phyloP scores from a whole-genome alignment of 2,888 invertebrate species.

The Lasioglossum marginatum region DNA sequence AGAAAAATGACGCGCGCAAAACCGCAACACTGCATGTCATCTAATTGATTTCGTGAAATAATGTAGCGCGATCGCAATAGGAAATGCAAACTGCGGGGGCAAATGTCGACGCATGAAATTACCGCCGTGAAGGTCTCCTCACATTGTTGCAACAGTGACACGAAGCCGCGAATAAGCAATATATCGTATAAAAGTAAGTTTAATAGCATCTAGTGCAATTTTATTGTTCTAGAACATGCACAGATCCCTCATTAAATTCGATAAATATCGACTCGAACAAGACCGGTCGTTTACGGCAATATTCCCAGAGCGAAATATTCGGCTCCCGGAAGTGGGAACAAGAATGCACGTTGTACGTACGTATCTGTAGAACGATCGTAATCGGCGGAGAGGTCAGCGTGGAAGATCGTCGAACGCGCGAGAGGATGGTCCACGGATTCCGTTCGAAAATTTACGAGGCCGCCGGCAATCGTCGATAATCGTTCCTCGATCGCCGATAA shows the following conservation, averaged over 20 bases:
- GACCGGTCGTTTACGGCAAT: not conserved
- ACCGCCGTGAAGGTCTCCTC: not conserved
- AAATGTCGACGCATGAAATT: conserved; percentile 13
- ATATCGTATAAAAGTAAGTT: too few species aligned
- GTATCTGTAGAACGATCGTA: conserved; percentile 23
- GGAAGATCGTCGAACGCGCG: conserved; percentile 21
- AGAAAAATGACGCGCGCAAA: not conserved
- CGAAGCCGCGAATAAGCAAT: not conserved
- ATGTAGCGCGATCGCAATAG: not conserved
- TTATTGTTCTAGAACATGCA: not conserved
- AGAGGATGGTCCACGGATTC: conserved; percentile 35
- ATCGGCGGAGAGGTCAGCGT: conserved; percentile 34
- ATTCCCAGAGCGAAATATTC: not conserved
- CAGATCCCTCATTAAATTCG: too few species aligned
- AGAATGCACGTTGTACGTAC: conserved; percentile 31
- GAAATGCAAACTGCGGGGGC: not conserved
- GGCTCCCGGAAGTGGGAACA: conserved; percentile 10
- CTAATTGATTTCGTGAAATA: not conserved
- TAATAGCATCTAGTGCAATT: not conserved
- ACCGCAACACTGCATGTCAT: not conserved
- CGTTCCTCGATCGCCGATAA: conserved; percentile 77
- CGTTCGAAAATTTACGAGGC: conserved; percentile 69
- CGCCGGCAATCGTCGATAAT: conserved; percentile 75
- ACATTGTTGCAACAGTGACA: not conserved
- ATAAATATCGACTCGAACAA: not conserved